Conservation (phyloP, 2,113 vertebrate genomes). For the Hippolais icterina region DNA sequence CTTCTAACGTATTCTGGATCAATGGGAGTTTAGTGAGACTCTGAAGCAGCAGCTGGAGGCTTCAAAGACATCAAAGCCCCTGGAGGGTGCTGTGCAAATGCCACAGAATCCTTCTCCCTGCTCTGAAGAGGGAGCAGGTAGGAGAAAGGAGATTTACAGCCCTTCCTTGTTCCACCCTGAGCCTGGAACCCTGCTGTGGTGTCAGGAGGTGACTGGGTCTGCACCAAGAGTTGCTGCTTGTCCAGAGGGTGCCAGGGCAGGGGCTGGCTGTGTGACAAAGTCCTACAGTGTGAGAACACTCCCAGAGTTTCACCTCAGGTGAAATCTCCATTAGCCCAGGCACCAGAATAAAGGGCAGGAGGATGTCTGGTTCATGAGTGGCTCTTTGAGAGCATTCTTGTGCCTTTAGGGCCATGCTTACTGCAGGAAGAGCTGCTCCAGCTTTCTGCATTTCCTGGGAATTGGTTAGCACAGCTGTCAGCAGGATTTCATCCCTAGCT, state of each 20-base stretch:
- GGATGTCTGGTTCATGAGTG: rapidly evolving
- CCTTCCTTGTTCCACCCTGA: rapidly evolving
- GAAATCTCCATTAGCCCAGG: neutral
- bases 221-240: rapidly evolving
- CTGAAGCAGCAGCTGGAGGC: neutral
- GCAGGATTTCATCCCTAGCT: neutral
- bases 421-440: neutral
- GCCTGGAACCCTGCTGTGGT: neutral
- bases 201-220: too few relatives aligned
- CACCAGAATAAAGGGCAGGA: neutral
- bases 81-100: neutral
- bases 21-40: neutral
- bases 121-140: neutral
- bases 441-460: neutral
- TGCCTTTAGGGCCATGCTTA: neutral
- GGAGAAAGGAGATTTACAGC: neutral
- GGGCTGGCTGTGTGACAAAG: neutral
- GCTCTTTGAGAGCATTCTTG: rapidly evolving
- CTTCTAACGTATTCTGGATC: neutral
- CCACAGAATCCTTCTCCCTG: neutral
- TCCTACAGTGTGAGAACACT: rapidly evolving
- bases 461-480: neutral
- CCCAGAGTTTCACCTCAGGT: neutral
- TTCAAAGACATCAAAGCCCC: neutral
- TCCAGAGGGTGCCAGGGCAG: neutral